phyloP scores from a whole-genome alignment of 2,797 vertebrate genomes.

The Cirrhinus molitorella region DNA sequence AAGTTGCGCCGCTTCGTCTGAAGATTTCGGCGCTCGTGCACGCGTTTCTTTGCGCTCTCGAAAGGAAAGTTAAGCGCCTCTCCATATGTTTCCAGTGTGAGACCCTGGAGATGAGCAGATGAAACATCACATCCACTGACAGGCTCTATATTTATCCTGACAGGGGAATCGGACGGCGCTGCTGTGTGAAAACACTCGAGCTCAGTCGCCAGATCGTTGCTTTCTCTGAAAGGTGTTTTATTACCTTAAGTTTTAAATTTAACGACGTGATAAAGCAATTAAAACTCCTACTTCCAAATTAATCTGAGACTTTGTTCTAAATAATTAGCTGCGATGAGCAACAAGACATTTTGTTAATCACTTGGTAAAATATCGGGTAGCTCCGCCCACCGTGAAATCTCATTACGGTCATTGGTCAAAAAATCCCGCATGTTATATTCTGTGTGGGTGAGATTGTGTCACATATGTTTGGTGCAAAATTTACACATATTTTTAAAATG shows the following conservation, averaged over 20 bases:
- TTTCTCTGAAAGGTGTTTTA: not conserved
- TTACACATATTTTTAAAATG: no score
- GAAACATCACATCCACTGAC: not conserved
- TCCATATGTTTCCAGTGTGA: not conserved
- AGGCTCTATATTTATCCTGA: not conserved
- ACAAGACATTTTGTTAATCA: not conserved
- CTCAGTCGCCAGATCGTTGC: not conserved
- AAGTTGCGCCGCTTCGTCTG: no score
- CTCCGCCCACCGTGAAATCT: not conserved
- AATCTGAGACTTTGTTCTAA: not conserved
- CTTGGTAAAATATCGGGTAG: not conserved
- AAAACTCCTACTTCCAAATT: not conserved
- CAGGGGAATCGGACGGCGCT: not conserved
- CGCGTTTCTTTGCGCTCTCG: not conserved
- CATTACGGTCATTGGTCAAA: not conserved
- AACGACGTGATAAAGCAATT: not conserved
- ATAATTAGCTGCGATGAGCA: not conserved
- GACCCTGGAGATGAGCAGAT: constrained; percentile 1
- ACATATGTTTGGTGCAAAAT: no score
- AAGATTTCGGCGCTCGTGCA: not conserved
- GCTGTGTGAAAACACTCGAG: not conserved
- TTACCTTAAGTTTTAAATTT: not conserved
- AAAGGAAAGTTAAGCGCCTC: not conserved
- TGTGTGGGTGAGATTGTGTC: not conserved
- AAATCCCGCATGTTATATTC: not conserved